Conservation (phyloP, 2,113 vertebrate species). For the Toxotes jaculatrix region DNA sequence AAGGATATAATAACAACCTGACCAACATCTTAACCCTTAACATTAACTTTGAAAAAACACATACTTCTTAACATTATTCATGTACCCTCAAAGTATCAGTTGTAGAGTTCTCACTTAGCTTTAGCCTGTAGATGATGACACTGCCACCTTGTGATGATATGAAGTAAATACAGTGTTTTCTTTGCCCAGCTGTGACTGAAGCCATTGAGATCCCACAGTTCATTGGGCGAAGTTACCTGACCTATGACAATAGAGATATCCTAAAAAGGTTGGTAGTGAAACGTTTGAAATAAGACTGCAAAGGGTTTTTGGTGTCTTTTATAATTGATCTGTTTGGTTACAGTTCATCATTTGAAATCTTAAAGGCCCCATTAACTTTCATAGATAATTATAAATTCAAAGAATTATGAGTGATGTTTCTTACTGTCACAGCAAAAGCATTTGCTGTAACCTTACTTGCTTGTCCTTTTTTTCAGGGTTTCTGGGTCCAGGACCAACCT, state of each 20-base stretch:
- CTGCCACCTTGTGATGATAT: conserved; percentile 60
- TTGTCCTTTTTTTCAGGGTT: conserved; percentile 80
- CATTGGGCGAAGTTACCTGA: conserved; percentile 95
- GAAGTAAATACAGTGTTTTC: conserved; percentile 49
- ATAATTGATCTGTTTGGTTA: not conserved
- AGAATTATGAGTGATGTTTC: not conserved
- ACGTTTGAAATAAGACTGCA: not conserved
- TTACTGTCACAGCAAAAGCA: not conserved
- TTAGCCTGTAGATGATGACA: conserved; percentile 14
- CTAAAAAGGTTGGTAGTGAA: conserved; percentile 89
- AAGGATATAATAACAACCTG: not conserved
- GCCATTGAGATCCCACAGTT: conserved; percentile 98
- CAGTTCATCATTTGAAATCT: not conserved
- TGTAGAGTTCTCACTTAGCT: not conserved
- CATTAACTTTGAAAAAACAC: not conserved
- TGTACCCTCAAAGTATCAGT: not conserved
- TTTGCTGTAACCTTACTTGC: not conserved
- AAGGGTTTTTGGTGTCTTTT: not conserved
- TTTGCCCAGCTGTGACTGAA: conserved; percentile 89
- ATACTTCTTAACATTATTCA: not conserved
- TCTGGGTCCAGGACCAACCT: conserved; percentile 92
- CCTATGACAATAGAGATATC: conserved; percentile 91
- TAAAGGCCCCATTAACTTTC: not conserved
- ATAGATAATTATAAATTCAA: not conserved
- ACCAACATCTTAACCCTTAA: too few species aligned